Base-by-base conservation (phyloP, 2,888 invertebrate species). In the Lepas anatifera region DNA sequence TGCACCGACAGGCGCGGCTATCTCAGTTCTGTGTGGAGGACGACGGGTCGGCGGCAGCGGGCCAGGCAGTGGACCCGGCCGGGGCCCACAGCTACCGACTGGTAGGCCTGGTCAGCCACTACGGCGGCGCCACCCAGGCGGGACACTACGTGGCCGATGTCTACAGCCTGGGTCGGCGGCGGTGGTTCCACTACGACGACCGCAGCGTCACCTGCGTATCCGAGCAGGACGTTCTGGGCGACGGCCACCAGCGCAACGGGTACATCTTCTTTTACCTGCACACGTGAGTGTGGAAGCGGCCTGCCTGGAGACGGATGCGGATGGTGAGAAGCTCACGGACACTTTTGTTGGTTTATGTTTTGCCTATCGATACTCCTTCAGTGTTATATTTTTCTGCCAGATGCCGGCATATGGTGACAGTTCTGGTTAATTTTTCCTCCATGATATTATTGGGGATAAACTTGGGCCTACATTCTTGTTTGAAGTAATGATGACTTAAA, bases 181-280 rank as follows among this genome's bases (percentile, higher is more conserved):
- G 50, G n/a, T 74, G 74, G 74, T 70, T 70, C 50, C 73, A 74
- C 58, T 74, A 74, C 58, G 73, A 74, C 67, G 74, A 74, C 64
- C 73, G 73, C 16, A n/a, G 41, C 18, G 73, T 74, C 16, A 68
- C 68, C 48, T 67, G 69, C 25, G 69, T 72, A 8, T 37, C 69
- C 3, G 71, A 72, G 63, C 50, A 67, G 25, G 68, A 70, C 11
- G 72, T 74, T 13, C 64, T 71, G 22, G 71, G 71, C n/a, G 72
- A 72, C 4, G 71, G 71, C 6, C 68, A 73, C 13, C 73, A 74
- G 70, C 70, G 71, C 64, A 74, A 73, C 66, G 74, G 73, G 7
- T 74, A 74, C 63, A 73, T 74, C 32, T 73, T 74, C 50, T 74
- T 74, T 66, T 74, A 74, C 48, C 46, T 74, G 48, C 74, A 74